Base-by-base conservation (phyloP, 1,140 invertebrate genomes). In the Aradophagus sp. region DNA sequence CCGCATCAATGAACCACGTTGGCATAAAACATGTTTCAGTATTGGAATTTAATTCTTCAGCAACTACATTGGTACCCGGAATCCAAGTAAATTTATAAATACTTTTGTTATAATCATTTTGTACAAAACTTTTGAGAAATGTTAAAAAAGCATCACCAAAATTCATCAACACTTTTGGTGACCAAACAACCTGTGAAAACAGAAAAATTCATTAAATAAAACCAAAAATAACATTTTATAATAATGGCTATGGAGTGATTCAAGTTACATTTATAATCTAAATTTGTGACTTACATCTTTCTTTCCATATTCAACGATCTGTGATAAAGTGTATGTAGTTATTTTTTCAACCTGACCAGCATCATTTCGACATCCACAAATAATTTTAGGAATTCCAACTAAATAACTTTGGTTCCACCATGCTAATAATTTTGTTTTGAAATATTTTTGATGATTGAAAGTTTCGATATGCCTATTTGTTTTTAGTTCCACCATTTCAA, bases 371-470 rank as follows among this genome's bases (percentile, higher is more conserved):
- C 89, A 91, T 15, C 93, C 93, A 84, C 90, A 91, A 2, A 93
- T 74, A 36, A 93, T 88, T 35, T 81, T 86, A 14, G 88, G 80
- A 27, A 93, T 87, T 4, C 90, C 90, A 12, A 88, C 87, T 20
- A 93, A 80, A 77, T 91, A 93, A 67, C 89, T 91, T 74, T 94
- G 93, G 11, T 88, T 87, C 92, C 92, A 94, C 91, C 91, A 94
- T 20, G 70, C 75, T 0, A 80, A 47, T 13, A 80, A 74, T 66
- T 87, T 87, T 82, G 80, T 78, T 78, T 82, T 48, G 82, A 92
- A 87, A 74, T 82, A 87, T 8, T 77, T 72, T 42, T 85, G 55
- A 68, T 92, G 89, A 13, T 77, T 78, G 0, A 62, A 23, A 62
- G 76, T 77, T 15, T 87, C 80, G 32, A 91, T 86, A 39, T 87